phyloP scores from a whole-genome alignment of 2,113 vertebrate species.

The Ciconia stormi region DNA sequence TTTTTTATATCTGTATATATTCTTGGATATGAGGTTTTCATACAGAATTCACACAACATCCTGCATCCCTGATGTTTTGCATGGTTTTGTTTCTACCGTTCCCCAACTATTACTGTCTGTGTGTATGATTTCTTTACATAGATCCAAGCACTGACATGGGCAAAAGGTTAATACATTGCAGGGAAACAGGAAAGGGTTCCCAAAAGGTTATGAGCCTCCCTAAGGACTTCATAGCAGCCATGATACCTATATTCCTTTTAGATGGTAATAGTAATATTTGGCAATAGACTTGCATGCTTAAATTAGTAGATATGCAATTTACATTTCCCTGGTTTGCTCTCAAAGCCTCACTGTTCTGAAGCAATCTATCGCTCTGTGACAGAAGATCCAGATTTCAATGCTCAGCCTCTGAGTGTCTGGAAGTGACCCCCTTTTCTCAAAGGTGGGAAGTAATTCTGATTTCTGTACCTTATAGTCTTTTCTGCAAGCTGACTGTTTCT shows the following conservation, averaged over 20 bases:
- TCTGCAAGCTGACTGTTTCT: neutral
- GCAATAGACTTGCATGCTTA: neutral
- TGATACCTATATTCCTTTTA: neutral
- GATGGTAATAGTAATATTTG: neutral
- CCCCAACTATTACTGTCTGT: neutral
- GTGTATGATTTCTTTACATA: neutral
- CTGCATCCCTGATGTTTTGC: neutral
- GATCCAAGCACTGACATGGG: neutral
- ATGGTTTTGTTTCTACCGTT: neutral
- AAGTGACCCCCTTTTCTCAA: neutral
- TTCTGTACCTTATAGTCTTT: neutral
- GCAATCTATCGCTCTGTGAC: neutral
- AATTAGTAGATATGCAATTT: neutral
- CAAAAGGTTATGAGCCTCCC: conserved; percentile 19
- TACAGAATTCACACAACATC: neutral
- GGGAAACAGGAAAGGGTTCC: neutral
- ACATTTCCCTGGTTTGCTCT: neutral
- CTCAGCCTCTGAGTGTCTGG: neutral
- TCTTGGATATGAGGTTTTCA: conserved; percentile 6
- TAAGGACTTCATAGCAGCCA: neutral
- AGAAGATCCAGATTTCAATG: neutral
- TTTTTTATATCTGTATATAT: neutral
- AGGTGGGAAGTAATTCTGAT: neutral
- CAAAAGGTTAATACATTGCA: neutral
- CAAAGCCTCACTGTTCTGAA: neutral